Percentiles rank a stretch among this genome's conserved stretches.
phyloP scores from a whole-genome alignment of 1,140 invertebrate species.

The Uloborus diversus region DNA sequence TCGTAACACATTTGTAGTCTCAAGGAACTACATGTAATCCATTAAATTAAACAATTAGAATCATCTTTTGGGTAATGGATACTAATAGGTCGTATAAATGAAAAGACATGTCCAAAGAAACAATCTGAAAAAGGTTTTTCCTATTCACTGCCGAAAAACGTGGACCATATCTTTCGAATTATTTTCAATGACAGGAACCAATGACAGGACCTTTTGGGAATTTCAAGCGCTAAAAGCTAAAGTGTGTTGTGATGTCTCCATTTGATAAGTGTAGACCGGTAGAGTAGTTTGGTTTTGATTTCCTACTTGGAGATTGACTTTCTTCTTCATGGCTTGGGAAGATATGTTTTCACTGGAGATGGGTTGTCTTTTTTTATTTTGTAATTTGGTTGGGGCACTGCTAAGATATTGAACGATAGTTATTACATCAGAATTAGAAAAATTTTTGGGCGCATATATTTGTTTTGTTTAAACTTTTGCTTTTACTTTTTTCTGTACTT shows the following conservation, averaged over 20 bases:
- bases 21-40: conserved; percentile 12
- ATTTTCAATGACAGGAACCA: conserved; percentile 34
- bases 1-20: neutral
- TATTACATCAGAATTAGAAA: conserved; percentile 49
- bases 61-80: conserved; percentile 34
- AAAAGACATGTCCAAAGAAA: conserved; percentile 32
- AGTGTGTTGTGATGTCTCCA: conserved; percentile 44
- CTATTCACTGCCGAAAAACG: conserved; percentile 16
- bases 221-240: conserved; percentile 49
- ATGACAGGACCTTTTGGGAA: conserved; percentile 33
- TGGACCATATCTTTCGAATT: conserved; percentile 29
- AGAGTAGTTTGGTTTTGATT: conserved; percentile 36
- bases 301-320: conserved; percentile 23
- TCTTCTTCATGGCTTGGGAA: conserved; percentile 2
- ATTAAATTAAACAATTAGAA: conserved; percentile 51
- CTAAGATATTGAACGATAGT: conserved; percentile 29
- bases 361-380: conserved; percentile 34
- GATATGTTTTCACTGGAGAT: conserved; percentile 40
- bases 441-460: too few relatives aligned
- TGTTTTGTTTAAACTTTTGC: too few relatives aligned
- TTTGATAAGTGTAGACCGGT: conserved; percentile 33
- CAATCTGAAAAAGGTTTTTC: conserved; percentile 3
- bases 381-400: conserved; percentile 39
- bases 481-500: too few relatives aligned
- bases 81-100: conserved; percentile 40